Conservation (phyloP, 2,888 invertebrate genomes). For the Pterostichus madidus region DNA sequence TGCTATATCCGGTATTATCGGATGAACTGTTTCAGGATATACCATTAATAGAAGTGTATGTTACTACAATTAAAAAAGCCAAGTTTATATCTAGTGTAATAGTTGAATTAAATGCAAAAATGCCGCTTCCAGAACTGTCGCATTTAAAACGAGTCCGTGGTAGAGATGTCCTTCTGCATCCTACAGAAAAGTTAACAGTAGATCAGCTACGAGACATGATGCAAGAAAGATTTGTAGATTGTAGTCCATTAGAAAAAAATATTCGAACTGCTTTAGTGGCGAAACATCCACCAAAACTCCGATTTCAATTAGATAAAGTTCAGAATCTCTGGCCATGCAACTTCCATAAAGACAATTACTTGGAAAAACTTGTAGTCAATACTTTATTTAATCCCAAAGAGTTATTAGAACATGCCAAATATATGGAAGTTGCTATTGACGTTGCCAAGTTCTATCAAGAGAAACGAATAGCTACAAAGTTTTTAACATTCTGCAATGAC, state of each 20-base stretch:
- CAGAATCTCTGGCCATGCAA: slow-evolving; percentile 88
- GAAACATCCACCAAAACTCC: slow-evolving; percentile 81
- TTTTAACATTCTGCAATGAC: slow-evolving; percentile 70
- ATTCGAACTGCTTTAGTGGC: slow-evolving; percentile 82
- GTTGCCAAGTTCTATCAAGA: slow-evolving; percentile 75
- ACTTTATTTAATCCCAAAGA: slow-evolving; percentile 81
- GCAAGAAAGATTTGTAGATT: slow-evolving; percentile 77
- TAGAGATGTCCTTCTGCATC: slow-evolving; percentile 80
- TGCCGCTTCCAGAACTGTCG: slow-evolving; percentile 82
- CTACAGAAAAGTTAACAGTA: slow-evolving; percentile 72
- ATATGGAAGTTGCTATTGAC: slow-evolving; percentile 81
- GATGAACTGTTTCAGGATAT: slow-evolving; percentile 79
- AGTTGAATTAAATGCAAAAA: slow-evolving; percentile 79
- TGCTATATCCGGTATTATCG: slow-evolving; percentile 78
- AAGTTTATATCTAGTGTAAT: slow-evolving; percentile 84
- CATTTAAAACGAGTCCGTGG: slow-evolving; percentile 87
- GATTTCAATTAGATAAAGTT: slow-evolving; percentile 82
- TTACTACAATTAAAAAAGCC: slow-evolving; percentile 81
- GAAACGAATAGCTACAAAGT: slow-evolving; percentile 63
- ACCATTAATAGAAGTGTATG: slow-evolving; percentile 80
- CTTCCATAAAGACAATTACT: slow-evolving; percentile 88
- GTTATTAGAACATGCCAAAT: slow-evolving; percentile 79
- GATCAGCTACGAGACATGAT: slow-evolving; percentile 76
- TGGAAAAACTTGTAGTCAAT: slow-evolving; percentile 84
- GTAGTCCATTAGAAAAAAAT: slow-evolving; percentile 78